Percentiles rank a stretch among this genome's conserved stretches.
Conservation (phyloP, 2,797 vertebrate species). For the Gadopsis bispinosus region DNA sequence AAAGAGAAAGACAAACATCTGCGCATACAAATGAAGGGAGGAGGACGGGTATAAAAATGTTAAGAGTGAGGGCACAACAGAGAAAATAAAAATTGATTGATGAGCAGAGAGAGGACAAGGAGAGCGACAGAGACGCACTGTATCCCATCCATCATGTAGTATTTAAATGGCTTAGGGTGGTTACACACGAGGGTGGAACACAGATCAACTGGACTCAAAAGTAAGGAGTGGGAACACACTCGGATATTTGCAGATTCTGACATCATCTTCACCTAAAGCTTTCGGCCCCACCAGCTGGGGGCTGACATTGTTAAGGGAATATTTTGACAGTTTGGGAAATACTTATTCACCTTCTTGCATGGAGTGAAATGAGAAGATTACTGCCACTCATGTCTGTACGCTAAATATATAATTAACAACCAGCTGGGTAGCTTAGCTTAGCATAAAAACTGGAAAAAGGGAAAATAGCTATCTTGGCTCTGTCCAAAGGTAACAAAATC, state of each 20-base stretch:
- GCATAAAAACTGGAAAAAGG: too few species aligned
- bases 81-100: constrained; percentile 62
- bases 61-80: constrained; percentile 35
- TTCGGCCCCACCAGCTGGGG: background rate
- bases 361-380: background rate
- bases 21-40: constrained; percentile 20
- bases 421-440: background rate
- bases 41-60: constrained; percentile 49
- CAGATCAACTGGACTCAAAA: constrained; percentile 57
- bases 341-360: background rate
- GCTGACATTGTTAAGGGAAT: background rate
- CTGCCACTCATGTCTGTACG: background rate
- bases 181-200: constrained; percentile 47
- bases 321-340: background rate
- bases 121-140: constrained; percentile 56
- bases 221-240: constrained; percentile 31
- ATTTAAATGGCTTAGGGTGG: constrained; percentile 69
- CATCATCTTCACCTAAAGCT: constrained; percentile 20
- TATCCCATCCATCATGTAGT: constrained; percentile 68
- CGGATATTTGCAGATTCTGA: constrained; percentile 13
- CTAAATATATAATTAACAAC: background rate
- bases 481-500: too few species aligned
- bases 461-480: too few species aligned
- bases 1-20: constrained; percentile 61
- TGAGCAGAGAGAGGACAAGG: constrained; percentile 45